Percentiles rank a stretch among this genome's conserved stretches.
These are phyloP conservation scores for Ciconia stormi DNA, from an alignment of 2,113 vertebrate species.

Conservation along the genomic window DNA sequence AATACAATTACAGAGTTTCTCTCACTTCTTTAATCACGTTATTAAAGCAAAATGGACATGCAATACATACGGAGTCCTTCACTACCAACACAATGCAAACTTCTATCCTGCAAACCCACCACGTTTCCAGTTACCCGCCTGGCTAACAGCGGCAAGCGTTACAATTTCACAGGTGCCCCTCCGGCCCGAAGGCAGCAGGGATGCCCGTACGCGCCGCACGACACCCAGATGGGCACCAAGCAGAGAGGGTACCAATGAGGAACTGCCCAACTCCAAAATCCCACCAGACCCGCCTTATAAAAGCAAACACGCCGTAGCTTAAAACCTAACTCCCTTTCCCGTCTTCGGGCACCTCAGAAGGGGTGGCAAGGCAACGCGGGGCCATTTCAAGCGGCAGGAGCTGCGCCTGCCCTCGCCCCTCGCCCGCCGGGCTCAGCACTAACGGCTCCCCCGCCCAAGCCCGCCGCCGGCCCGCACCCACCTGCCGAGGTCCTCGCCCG, in stretches of 20 bases:
- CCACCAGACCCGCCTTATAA: background rate
- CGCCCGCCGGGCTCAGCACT: background rate
- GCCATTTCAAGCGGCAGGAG: background rate
- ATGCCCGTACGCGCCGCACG: background rate
- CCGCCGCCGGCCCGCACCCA: slow-evolving; percentile 31
- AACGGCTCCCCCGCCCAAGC: background rate
- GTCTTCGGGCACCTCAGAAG: too few species aligned
- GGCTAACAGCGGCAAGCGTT: background rate
- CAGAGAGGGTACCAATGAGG: rapidly evolving
- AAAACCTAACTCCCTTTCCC: background rate
- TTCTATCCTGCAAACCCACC: background rate
- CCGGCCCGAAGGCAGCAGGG: background rate
- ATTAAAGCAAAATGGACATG: background rate
- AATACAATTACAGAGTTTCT: background rate
- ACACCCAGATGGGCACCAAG: rapidly evolving
- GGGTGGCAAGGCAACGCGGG: background rate
- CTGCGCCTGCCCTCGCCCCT: background rate
- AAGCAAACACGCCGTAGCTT: background rate
- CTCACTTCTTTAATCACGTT: background rate
- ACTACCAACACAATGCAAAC: background rate
- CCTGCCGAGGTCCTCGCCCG: slow-evolving; percentile 94
- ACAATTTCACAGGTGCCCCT: background rate
- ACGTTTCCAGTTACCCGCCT: rapidly evolving
- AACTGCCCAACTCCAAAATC: background rate
- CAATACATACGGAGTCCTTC: background rate